Evolutionary conservation across 2,888 invertebrate genomes (phyloP), one percentile per base, ranked within the genome.

Genomic region (Suillia variegata): DNA sequence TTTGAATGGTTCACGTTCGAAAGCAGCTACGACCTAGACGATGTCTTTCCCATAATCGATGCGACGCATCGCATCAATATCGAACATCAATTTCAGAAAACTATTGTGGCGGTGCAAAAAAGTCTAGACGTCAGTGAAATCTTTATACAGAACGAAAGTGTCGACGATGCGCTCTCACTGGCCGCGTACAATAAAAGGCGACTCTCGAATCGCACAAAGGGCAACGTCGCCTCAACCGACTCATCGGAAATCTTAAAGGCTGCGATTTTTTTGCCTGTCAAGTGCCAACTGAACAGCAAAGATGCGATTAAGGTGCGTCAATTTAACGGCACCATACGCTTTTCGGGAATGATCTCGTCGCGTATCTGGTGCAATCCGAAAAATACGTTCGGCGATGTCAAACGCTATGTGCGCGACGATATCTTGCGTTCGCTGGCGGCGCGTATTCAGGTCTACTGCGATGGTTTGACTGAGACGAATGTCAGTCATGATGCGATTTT

Each of bases 361-460:
- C 86, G 89, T 75, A 88, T 93, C n/a, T 94, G 90, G 82, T 85
- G 94, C 67, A 89, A 90, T 76, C 87, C 89, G 12, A 90, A 90
- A 75, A 88, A 90, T 2, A 89, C 89, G 2, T 86, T 94, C 24
- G 84, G 84, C 51, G 91, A 92, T 75, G 91, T 91, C 1, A 86
- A 88, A 21, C 81, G 83, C 66, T 91, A 92, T 20, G 85, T 96
- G 12, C 90, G 90, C 74, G 88, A 91, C 77, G 96, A 97, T 76
- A 88, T 96, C 21, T 85, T 95, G 64, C 85, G 96, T 60, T 96
- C 96, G 56, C 82, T 96, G 59, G 87, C 90, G 12, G 89, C 94
- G 12, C 85, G 96, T 63, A 88, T 96, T 75, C 94, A 94, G 72
- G 91, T 96, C 86, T 93, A 96, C 76, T 95, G 94, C 85, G 96